Evolutionary conservation across 2,888 invertebrate species (phyloP).

Genomic region (Diploptera punctata): DNA sequence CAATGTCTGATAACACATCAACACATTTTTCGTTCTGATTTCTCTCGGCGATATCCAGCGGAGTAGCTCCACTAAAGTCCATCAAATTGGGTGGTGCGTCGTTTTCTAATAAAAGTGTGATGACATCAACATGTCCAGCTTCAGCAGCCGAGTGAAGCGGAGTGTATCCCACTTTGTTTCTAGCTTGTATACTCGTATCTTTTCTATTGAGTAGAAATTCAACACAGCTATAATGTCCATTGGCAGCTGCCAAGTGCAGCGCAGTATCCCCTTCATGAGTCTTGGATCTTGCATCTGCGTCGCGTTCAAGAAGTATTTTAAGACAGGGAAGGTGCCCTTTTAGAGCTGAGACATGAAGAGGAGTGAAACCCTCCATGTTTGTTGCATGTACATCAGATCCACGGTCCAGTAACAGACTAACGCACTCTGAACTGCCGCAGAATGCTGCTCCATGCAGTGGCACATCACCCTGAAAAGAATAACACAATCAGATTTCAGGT

Average conservation of each 20-base stretch:
- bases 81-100: background rate
- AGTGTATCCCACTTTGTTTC: background rate
- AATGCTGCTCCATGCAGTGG: background rate
- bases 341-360: background rate
- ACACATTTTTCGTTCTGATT: background rate
- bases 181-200: background rate
- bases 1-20: background rate
- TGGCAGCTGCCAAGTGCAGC: background rate
- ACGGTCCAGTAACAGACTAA: background rate
- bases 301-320: background rate
- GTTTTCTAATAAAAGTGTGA: background rate
- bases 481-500: too few species aligned
- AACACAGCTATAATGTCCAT: background rate
- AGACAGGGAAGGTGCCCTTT: background rate
- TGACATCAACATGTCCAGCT: background rate
- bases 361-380: background rate
- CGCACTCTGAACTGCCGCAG: background rate
- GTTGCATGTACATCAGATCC: background rate
- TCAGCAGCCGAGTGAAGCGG: background rate
- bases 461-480: background rate
- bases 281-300: background rate
- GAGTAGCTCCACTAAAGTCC: background rate
- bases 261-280: background rate
- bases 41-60: background rate
- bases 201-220: background rate